Conservation (phyloP, 2,888 invertebrate genomes). For the Hirtodrosophila duncani region DNA sequence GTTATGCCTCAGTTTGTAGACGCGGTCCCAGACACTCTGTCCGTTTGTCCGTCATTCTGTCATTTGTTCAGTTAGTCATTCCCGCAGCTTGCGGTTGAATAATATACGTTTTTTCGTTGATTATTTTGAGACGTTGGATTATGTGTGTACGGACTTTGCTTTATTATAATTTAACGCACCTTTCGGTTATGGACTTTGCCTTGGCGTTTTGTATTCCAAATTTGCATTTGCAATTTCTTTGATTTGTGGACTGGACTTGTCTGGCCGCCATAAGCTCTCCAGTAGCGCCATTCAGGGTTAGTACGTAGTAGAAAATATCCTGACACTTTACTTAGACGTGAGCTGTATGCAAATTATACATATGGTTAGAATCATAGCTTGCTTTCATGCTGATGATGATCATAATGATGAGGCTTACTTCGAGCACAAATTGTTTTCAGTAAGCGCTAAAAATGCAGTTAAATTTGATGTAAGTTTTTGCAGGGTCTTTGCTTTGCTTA, state of each 20-base stretch:
- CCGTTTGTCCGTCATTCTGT: slow-evolving; percentile 12
- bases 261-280: slow-evolving; percentile 13
- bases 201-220: slow-evolving; percentile 19
- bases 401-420: slow-evolving; percentile 24
- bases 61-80: slow-evolving; percentile 31
- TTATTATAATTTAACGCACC: slow-evolving; percentile 31
- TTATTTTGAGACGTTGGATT: slow-evolving; percentile 18
- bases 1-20: slow-evolving; percentile 10
- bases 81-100: slow-evolving; percentile 41
- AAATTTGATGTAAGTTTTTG: slow-evolving; percentile 23
- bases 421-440: slow-evolving; percentile 6
- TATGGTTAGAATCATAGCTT: slow-evolving; percentile 23
- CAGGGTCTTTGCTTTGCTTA: slow-evolving; percentile 34
- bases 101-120: slow-evolving; percentile 14
- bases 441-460: slow-evolving; percentile 17
- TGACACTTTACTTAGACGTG: slow-evolving; percentile 37
- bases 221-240: slow-evolving; percentile 27
- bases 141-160: slow-evolving; percentile 18
- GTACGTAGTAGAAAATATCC: too few relatives aligned
- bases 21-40: not conserved
- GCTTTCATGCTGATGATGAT: slow-evolving; percentile 14
- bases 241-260: slow-evolving; percentile 39
- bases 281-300: slow-evolving; percentile 38
- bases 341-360: slow-evolving; percentile 31
- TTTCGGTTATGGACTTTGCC: slow-evolving; percentile 2